These are phyloP conservation scores for Cromileptes altivelis DNA, from an alignment of 2,113 vertebrate species.

Conservation along the genomic window DNA sequence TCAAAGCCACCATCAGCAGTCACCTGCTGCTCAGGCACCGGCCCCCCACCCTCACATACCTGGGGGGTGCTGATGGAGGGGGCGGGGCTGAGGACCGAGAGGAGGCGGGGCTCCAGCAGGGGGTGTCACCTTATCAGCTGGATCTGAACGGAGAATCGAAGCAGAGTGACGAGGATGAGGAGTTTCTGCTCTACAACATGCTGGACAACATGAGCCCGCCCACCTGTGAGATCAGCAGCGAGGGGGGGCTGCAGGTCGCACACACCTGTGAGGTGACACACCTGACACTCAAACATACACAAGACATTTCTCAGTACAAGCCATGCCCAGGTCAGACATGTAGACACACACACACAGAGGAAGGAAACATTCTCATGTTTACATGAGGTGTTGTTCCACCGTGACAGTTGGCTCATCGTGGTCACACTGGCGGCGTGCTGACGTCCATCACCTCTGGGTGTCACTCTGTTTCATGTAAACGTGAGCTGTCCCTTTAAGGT, in stretches of 20 bases:
- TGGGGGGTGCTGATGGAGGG: rapidly evolving
- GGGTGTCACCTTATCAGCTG: conserved; percentile 27
- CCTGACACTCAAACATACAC: background rate
- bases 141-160: conserved; percentile 71
- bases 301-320: no score
- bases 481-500: no score
- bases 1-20: conserved; percentile 70
- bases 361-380: no score
- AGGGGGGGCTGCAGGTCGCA: conserved; percentile 61
- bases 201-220: conserved; percentile 74
- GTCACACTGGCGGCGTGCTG: no score
- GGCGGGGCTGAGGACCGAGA: background rate
- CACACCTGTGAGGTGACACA: conserved; percentile 78
- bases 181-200: conserved; percentile 81
- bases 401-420: no score
- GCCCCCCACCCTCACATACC: rapidly evolving
- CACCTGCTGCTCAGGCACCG: conserved; percentile 63
- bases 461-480: no score
- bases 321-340: no score
- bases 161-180: conserved; percentile 77
- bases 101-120: conserved; percentile 34
- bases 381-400: no score
- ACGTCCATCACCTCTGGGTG: no score
- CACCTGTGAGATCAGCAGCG: conserved; percentile 73
- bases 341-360: no score